A percentile compares a stretch with the other conserved stretches of the same genome.
These are phyloP conservation scores for Gonioctena quinquepunctata DNA, from an alignment of 1,140 invertebrate genomes.

Conservation along the genomic window DNA sequence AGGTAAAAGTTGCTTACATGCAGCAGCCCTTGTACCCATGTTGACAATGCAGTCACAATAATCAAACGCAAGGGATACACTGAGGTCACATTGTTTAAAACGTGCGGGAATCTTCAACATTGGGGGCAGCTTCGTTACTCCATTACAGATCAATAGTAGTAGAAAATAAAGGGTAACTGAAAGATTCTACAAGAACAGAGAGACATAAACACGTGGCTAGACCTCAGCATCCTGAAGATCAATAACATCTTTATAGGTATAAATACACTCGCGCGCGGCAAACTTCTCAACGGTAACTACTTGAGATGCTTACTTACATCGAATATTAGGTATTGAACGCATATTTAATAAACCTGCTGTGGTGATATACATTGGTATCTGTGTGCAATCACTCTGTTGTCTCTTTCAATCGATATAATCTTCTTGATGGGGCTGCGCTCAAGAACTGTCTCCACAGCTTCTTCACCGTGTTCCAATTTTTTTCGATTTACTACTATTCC, in stretches of 20 bases:
- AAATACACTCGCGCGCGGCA: conserved; percentile 42
- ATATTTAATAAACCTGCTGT: conserved; percentile 40
- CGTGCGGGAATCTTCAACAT: conserved; percentile 58
- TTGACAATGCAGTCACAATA: conserved; percentile 62
- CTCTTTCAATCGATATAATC: conserved; percentile 25
- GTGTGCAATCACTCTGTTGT: conserved; percentile 13
- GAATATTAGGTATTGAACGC: conserved; percentile 47
- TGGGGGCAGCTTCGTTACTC: conserved; percentile 54
- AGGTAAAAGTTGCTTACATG: conserved; percentile 65
- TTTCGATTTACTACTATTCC: conserved; percentile 13
- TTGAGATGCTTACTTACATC: conserved; percentile 50
- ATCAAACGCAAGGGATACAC: conserved; percentile 58
- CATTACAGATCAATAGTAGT: conserved; percentile 54
- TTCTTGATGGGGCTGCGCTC: conserved; percentile 25
- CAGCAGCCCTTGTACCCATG: conserved; percentile 74
- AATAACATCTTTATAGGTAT: conserved; percentile 41
- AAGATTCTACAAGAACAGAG: conserved; percentile 53
- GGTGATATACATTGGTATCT: conserved; percentile 13
- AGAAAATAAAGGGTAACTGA: conserved; percentile 52
- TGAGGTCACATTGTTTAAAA: conserved; percentile 58
- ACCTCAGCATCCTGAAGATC: conserved; percentile 44
- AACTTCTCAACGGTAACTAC: conserved; percentile 31
- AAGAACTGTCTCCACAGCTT: conserved; percentile 6
- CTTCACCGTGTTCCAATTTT: conserved; percentile 5
- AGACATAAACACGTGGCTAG: conserved; percentile 49